Percentiles rank a stretch among this genome's conserved stretches.
phyloP scores from a whole-genome alignment of 2,113 vertebrate genomes.

The Sebastes fasciatus region DNA sequence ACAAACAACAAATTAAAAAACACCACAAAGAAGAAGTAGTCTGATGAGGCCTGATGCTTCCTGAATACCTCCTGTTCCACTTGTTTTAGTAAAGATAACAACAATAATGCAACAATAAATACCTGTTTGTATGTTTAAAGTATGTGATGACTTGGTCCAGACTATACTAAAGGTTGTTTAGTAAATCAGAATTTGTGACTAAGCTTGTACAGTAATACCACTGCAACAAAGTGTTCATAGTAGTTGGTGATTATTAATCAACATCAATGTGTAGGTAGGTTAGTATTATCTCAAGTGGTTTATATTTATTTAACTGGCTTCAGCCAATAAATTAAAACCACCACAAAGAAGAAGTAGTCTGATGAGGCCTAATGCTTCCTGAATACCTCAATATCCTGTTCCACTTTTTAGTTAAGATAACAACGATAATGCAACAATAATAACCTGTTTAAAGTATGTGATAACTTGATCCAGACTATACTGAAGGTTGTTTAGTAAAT shows the following conservation, averaged over 20 bases:
- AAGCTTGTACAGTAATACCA: neutral
- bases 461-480: neutral
- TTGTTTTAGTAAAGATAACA: no score
- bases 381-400: no score
- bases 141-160: neutral
- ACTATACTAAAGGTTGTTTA: neutral
- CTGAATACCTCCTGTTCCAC: no score
- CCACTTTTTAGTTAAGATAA: neutral
- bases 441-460: neutral
- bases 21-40: no score
- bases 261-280: no score
- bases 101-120: no score
- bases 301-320: neutral
- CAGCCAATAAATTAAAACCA: no score
- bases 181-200: neutral
- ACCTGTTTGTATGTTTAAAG: neutral
- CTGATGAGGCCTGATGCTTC: no score
- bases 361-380: no score
- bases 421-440: neutral
- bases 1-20: no score
- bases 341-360: no score
- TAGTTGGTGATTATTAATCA: accelerated
- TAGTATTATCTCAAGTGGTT: neutral
- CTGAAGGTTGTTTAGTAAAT: neutral
- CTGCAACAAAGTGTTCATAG: neutral